Conservation (phyloP, 1,140 invertebrate species). For the Pseudomyrmex concolor region DNA sequence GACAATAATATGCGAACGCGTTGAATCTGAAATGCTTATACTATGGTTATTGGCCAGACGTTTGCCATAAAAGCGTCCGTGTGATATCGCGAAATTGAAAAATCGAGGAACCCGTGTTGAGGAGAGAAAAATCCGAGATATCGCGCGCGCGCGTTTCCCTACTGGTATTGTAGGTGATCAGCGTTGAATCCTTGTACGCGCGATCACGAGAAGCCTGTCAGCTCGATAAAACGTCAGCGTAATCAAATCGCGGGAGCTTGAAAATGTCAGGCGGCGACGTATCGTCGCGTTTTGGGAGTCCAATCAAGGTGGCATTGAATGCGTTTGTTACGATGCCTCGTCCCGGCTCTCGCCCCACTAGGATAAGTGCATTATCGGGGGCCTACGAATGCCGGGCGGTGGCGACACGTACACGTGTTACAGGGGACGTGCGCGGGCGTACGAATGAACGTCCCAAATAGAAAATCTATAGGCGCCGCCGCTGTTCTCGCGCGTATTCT, state of each 20-base stretch:
- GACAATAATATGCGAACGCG: too few relatives aligned
- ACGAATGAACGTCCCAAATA: slow-evolving; percentile 59
- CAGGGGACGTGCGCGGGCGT: slow-evolving; percentile 60
- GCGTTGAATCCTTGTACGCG: slow-evolving; percentile 16
- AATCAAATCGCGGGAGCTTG: slow-evolving; percentile 67
- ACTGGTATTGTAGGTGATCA: not conserved
- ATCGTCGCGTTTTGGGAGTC: slow-evolving; percentile 74
- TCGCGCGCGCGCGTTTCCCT: not conserved
- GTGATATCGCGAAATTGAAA: slow-evolving; percentile 5
- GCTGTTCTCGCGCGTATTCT: slow-evolving; percentile 58
- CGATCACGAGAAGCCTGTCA: slow-evolving; percentile 51
- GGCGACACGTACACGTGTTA: slow-evolving; percentile 61
- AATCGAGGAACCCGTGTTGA: slow-evolving; percentile 1
- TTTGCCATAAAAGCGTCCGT: not conserved
- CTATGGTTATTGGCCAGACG: not conserved
- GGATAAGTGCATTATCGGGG: slow-evolving; percentile 76
- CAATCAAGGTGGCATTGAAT: slow-evolving; percentile 80
- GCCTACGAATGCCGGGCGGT: slow-evolving; percentile 47
- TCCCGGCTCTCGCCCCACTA: slow-evolving; percentile 43
- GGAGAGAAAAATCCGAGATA: not conserved
- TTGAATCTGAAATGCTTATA: too few relatives aligned
- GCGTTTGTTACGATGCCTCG: slow-evolving; percentile 75
- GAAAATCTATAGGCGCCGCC: slow-evolving; percentile 57
- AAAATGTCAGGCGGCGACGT: slow-evolving; percentile 69
- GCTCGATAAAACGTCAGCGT: slow-evolving; percentile 53